phyloP scores from a whole-genome alignment of 2,797 vertebrate species.

The Sternotherus odoratus region DNA sequence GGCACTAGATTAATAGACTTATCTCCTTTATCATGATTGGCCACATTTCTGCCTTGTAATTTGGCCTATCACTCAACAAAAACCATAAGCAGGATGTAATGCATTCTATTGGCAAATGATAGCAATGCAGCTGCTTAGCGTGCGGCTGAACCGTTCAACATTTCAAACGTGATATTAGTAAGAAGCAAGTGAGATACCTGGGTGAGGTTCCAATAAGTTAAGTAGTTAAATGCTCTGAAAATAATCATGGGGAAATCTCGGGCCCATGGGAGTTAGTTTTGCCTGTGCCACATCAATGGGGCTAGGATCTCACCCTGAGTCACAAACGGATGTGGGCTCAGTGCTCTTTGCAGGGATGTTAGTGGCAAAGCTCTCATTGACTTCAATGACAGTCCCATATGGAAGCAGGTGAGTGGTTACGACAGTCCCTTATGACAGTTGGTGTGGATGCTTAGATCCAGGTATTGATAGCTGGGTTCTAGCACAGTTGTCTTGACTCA shows the following conservation, averaged over 20 bases:
- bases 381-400: neutral
- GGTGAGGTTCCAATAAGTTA: constrained; percentile 20
- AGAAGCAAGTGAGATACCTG: neutral
- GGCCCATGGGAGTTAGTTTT: neutral
- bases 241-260: constrained; percentile 7
- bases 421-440: neutral
- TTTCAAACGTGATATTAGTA: constrained; percentile 19
- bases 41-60: constrained; percentile 59
- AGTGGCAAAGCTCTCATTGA: neutral
- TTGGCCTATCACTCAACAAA: constrained; percentile 58
- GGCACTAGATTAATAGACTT: constrained; percentile 60
- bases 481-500: neutral
- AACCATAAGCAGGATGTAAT: constrained; percentile 67
- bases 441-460: neutral
- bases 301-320: neutral
- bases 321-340: neutral
- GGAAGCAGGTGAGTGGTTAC: neutral
- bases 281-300: accelerated
- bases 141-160: constrained; percentile 51
- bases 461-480: neutral
- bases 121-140: constrained; percentile 54
- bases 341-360: neutral
- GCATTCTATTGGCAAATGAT: constrained; percentile 65
- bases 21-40: constrained; percentile 63
- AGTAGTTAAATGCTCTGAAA: constrained; percentile 5